A percentile compares a stretch with the other conserved stretches of the same genome.
These are phyloP conservation scores for Trachurus trachurus DNA, from an alignment of 2,797 vertebrate species.

Conservation along the genomic window DNA sequence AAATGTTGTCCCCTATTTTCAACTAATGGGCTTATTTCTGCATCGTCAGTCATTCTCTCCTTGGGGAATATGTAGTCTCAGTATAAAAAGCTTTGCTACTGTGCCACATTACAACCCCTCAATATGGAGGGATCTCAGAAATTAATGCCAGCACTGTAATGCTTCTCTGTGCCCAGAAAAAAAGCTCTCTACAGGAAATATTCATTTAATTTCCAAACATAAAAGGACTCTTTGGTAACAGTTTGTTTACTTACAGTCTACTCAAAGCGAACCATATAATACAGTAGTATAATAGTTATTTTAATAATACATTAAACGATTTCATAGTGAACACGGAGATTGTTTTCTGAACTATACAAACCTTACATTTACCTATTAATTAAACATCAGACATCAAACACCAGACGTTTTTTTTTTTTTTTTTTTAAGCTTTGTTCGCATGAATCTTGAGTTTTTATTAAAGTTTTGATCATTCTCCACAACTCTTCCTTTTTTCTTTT, in stretches of 20 bases:
- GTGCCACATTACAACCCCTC: slow-evolving; percentile 76
- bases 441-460: slow-evolving; percentile 20
- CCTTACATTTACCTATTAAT: background rate
- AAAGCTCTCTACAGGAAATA: slow-evolving; percentile 58
- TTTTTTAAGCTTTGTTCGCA: slow-evolving; percentile 17
- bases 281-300: slow-evolving; percentile 4
- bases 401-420: background rate
- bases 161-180: slow-evolving; percentile 59
- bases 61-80: slow-evolving; percentile 81
- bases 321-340: background rate
- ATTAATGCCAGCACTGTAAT: slow-evolving; percentile 74
- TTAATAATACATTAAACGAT: slow-evolving; percentile 19
- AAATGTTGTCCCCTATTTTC: slow-evolving; percentile 84
- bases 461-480: slow-evolving; percentile 49
- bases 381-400: background rate
- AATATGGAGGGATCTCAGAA: slow-evolving; percentile 76
- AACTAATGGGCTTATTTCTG: slow-evolving; percentile 89
- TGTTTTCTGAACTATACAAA: slow-evolving; percentile 4
- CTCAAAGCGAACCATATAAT: slow-evolving; percentile 14
- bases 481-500: slow-evolving; percentile 44
- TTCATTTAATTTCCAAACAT: slow-evolving; percentile 56
- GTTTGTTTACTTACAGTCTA: slow-evolving; percentile 46
- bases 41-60: slow-evolving; percentile 84
- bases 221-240: slow-evolving; percentile 46
- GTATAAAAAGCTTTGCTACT: slow-evolving; percentile 82